Base-by-base conservation (phyloP, 2,888 invertebrate species). In the Seladonia tumulorum region DNA sequence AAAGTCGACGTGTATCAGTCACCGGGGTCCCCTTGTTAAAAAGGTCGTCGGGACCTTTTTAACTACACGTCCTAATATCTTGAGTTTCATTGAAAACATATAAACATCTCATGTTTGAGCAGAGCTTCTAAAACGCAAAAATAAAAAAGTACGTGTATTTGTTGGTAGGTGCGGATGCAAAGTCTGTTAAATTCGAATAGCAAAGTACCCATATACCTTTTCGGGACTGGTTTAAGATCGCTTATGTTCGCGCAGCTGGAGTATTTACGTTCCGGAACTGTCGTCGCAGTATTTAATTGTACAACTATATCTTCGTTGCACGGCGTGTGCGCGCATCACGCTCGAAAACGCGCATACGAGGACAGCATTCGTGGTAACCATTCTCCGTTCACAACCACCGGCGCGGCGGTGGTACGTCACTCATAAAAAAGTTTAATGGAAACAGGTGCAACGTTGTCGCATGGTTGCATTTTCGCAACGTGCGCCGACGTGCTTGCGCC, bases 401-500 rank as follows among this genome's bases (percentile, higher is more conserved):
- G n/a, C 16, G 25, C 16, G 22, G n/a, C 16, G 35, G 25, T 25
- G 45, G 74, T 75, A 78, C 82, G 78, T 82, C 71, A 78, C 39
- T 22, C 70, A 71, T 78, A 71, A 84, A 84, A 84, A 84, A 75
- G 75, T 71, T 63, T n/a, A 35, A 49, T n/a, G 53, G 25, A 66
- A 77, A 84, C 78, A 71, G 71, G 71, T 53, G 73, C 60, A 74
- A 63, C 60, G 45, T 57, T 63, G 63, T 82, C 49, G 49, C 73
- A 16, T 60, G 75, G 75, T 78, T 83, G n/a, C 66, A 60, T 79
- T 85, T 53, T 57, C 73, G 47, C 53, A 10, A n/a, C 57, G 35
- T 39, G 47, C 60, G 5, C 42, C 42, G 4, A n/a, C 63, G 63
- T 63, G 68, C 70, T 29, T 18, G 77, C 73, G 78, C 78, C 25